These are phyloP conservation scores for Ceryle rudis DNA, from an alignment of 2,797 vertebrate species.

Conservation along the genomic window DNA sequence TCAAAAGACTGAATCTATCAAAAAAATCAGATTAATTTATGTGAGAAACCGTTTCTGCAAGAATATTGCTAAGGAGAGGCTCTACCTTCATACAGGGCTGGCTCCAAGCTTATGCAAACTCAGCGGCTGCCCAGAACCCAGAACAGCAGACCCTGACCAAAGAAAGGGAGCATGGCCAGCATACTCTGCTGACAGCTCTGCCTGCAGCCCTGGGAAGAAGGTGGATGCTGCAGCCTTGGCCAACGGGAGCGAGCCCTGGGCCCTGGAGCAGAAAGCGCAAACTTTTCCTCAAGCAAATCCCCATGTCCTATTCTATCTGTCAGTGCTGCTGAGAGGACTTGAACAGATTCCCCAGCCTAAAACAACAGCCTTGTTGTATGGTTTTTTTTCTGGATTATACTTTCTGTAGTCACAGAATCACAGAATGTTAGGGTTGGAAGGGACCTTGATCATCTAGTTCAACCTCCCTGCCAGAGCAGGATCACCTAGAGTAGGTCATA, in stretches of 20 bases:
- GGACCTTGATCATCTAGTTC: too few species aligned
- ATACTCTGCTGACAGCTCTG: fast-evolving
- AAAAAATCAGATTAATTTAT: neutral
- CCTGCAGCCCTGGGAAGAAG: neutral
- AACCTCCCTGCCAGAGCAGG: too few species aligned
- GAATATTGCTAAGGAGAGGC: neutral
- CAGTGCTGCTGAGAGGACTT: neutral
- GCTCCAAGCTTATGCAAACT: neutral
- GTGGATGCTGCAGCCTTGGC: neutral
- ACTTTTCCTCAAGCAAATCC: too few species aligned
- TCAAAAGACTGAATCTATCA: neutral
- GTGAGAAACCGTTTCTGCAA: neutral
- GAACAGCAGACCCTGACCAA: neutral
- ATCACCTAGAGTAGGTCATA: too few species aligned
- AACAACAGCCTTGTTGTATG: fast-evolving
- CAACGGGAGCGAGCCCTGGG: neutral
- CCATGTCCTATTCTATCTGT: fast-evolving
- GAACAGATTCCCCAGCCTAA: neutral
- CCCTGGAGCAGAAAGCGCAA: neutral
- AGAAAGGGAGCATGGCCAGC: neutral
- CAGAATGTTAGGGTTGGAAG: too few species aligned
- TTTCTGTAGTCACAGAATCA: neutral
- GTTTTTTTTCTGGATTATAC: neutral
- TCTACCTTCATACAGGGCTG: neutral
- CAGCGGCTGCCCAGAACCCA: neutral